Evolutionary conservation across 2,113 vertebrate species (phyloP), one percentile per base, ranked within the genome.

Genomic region (Natator depressus): DNA sequence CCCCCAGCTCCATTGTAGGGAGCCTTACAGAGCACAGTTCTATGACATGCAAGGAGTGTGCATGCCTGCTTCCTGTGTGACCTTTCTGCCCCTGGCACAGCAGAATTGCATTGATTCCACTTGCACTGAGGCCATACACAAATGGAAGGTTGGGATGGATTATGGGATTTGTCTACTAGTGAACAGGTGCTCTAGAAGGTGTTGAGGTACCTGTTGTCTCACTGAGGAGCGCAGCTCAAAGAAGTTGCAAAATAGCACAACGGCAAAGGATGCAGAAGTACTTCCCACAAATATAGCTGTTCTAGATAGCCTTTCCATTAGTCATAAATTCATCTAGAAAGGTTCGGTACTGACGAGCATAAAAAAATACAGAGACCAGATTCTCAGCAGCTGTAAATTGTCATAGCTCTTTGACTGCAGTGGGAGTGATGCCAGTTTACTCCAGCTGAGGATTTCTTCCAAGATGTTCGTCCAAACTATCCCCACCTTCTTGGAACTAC

Each of bases 361-460:
- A 53, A 55, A 84, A 54, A 51, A 49, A 31, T 69, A 49, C 88
- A 50, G 57, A 76, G 24, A n/a, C 1, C 4, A 65, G 38, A 10
- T 47, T 62, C 72, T 92, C 25, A 31, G 8, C 25, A 42, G 82
- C 46, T 22, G 5, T 46, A 50, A 54, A 42, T 87, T 24, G 1
- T 31, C 78, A 42, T 6, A 24, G 57, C 29, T 69, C 62, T 91
- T 78, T 69, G 82, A 78, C 35, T 79, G 82, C 89, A 8, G 62
- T 92, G 96, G n/a, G 83, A 94, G 62, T 85, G 84, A 35, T 29
- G 78, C 83, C 83, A 25, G 11, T 89, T 9, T 46, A 49, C 55
- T 93, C 59, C 49, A 91, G 87, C 90, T 10, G 65, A 86, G 35
- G 55, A 96, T 62, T 92, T 20, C 84, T 38, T 82, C 62, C 82